Percentiles rank a stretch among this genome's conserved stretches.
Evolutionary conservation across 2,888 invertebrate genomes (phyloP).

Genomic region (Drosophila mayaguana): DNA sequence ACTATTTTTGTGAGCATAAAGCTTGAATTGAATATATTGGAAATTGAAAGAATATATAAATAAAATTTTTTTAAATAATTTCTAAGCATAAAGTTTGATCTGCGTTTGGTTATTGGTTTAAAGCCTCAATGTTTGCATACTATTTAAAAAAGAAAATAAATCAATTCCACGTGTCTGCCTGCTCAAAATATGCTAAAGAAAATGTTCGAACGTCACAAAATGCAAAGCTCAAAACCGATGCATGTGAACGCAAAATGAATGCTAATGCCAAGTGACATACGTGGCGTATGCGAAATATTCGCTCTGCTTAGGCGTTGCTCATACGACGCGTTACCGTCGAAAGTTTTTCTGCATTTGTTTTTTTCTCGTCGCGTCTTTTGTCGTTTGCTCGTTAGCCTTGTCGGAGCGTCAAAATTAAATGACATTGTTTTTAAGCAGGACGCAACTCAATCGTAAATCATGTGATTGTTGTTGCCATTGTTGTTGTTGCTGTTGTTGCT

Average conservation of each 20-base stretch:
- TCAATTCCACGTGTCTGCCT: background rate
- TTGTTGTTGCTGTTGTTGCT: constrained; percentile 18
- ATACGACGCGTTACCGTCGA: constrained; percentile 52
- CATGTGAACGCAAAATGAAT: constrained; percentile 1
- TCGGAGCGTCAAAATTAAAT: constrained; percentile 59
- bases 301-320: constrained; percentile 34
- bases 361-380: background rate
- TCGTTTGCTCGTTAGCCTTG: constrained; percentile 56
- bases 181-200: background rate
- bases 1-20: background rate
- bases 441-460: constrained; percentile 70
- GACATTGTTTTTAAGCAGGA: constrained; percentile 59
- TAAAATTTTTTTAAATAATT: no score
- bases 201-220: constrained; percentile 8
- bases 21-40: background rate
- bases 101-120: background rate
- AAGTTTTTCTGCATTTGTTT: constrained; percentile 9
- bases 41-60: background rate
- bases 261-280: constrained; percentile 38
- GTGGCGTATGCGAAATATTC: constrained; percentile 18
- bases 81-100: background rate
- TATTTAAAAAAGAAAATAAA: no score
- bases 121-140: background rate
- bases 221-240: background rate
- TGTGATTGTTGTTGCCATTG: constrained; percentile 15